Base-by-base conservation (phyloP, 2,888 invertebrate genomes). In the Lycocerus yunnanus region DNA sequence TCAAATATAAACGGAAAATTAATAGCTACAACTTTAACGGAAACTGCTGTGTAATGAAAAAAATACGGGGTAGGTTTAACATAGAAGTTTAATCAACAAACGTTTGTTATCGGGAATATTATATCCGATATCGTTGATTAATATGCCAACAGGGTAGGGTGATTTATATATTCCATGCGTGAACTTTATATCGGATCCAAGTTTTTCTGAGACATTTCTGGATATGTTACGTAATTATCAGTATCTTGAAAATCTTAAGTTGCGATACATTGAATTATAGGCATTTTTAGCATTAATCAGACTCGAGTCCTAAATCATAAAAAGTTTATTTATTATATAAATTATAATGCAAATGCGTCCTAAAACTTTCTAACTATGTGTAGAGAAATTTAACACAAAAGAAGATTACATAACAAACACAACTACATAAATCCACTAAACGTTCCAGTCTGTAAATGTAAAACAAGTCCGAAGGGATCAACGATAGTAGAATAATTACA, bases 401-500 rank as follows among this genome's bases (percentile, higher is more conserved):
- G 71, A 74, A 74, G 61, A 74, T 71, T 72, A 73, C 70, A 73
- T 68, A 59, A 68, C 70, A 65, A 66, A 72, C 58, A 72, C 65
- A 72, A 68, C 73, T 71, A 68, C 71, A 76, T 80, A 80, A 81
- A 80, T 80, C 80, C 77, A 78, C 73, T 76, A 79, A 80, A 81
- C 74, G 76, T 78, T 75, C 67, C 68, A 76, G 78, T 78, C 78
- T 75, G 77, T 78, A 79, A 81, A 81, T 80, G 80, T 80, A 77
- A 79, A 80, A 81, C 81, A 78, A 77, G 77, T 79, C 81, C 80
- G 76, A 65, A 68, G 78, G 81, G 81, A 77, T 77, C 70, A 73
- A 75, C 77, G 77, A 77, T 76, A 78, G 74, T 76, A 71, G 73
- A 77, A 78, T 78, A 79, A 78, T 78, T 77, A 78, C 77, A 77